Evolutionary conservation across 2,113 vertebrate species (phyloP).

Genomic region (Datnioides undecimradiatus): DNA sequence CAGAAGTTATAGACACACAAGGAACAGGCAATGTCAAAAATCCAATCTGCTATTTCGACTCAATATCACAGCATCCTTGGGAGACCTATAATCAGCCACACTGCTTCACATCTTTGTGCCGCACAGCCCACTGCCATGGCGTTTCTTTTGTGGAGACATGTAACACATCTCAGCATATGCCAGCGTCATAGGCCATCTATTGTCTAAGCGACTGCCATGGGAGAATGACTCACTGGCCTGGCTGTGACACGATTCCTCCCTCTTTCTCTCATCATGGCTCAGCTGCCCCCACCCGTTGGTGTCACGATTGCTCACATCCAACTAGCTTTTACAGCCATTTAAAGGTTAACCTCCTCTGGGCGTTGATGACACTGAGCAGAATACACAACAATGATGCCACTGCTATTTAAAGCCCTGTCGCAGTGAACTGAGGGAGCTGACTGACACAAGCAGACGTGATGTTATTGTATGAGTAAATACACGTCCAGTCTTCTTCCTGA

Average conservation of each 20-base stretch:
- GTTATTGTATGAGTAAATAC: slow-evolving; percentile 4
- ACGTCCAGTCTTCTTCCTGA: slow-evolving; percentile 1
- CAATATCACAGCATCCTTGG: background rate
- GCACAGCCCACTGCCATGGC: slow-evolving; percentile 11
- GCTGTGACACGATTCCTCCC: slow-evolving; percentile 62
- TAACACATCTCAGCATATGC: slow-evolving; percentile 51
- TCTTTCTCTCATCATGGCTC: slow-evolving; percentile 35
- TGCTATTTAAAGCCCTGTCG: slow-evolving; percentile 48
- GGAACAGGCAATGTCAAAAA: slow-evolving; percentile 2
- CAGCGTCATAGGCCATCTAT: slow-evolving; percentile 52
- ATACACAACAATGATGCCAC: slow-evolving; percentile 36
- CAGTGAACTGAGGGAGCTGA: background rate
- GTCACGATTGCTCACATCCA: slow-evolving; percentile 63
- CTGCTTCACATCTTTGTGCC: slow-evolving; percentile 10
- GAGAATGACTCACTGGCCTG: slow-evolving; percentile 64
- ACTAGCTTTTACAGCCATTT: slow-evolving; percentile 63
- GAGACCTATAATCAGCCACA: slow-evolving; percentile 15
- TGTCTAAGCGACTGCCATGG: slow-evolving; percentile 32
- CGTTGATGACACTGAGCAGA: slow-evolving; percentile 50
- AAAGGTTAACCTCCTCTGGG: slow-evolving; percentile 62
- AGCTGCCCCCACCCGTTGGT: slow-evolving; percentile 32
- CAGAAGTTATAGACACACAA: background rate
- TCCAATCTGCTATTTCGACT: slow-evolving; percentile 21
- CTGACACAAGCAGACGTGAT: slow-evolving; percentile 21
- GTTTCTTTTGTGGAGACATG: slow-evolving; percentile 36